Conservation (phyloP, 2,888 invertebrate genomes). For the Mimumesa dahlbomi region DNA sequence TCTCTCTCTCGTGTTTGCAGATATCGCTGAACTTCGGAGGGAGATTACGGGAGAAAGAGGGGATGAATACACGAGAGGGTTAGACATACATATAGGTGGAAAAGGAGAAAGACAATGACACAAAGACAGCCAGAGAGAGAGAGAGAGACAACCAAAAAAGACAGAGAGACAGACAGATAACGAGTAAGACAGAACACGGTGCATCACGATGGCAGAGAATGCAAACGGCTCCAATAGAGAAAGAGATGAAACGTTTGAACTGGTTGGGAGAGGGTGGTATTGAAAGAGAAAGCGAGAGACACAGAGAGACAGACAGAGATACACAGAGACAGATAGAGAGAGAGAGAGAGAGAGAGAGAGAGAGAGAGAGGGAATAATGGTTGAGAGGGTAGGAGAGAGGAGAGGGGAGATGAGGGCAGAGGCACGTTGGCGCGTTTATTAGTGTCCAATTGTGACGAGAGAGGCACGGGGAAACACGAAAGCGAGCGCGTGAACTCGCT, state of each 20-base stretch:
- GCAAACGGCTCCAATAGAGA: no score
- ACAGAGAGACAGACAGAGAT: background rate
- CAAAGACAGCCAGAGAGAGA: background rate
- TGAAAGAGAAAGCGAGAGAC: background rate
- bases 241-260: no score
- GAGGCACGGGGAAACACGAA: conserved; percentile 67
- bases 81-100: background rate
- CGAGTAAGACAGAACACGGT: background rate
- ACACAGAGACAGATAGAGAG: background rate
- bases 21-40: conserved; percentile 50
- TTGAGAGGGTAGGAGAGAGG: conserved; percentile 6
- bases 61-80: background rate
- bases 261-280: no score
- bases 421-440: conserved; percentile 72
- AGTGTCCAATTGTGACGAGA: conserved; percentile 76
- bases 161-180: no score
- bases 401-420: conserved; percentile 8
- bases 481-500: conserved; percentile 76
- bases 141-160: background rate
- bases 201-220: no score
- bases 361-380: conserved; percentile 18
- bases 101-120: background rate
- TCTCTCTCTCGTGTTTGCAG: conserved; percentile 64
- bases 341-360: conserved; percentile 13
- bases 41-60: background rate